Conservation (phyloP, 2,888 invertebrate genomes). For the Mamestra brassicae region DNA sequence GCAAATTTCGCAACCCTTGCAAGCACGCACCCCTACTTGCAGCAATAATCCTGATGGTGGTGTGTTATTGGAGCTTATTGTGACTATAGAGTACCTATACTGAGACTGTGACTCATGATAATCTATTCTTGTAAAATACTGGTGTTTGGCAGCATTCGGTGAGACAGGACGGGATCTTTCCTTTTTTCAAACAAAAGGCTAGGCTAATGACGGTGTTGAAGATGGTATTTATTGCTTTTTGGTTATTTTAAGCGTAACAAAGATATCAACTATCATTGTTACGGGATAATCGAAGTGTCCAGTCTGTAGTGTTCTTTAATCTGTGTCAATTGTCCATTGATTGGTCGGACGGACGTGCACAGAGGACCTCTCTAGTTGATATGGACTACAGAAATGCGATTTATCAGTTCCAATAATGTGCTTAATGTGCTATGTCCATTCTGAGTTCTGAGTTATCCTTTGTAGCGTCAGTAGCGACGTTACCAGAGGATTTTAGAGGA, state of each 20-base stretch:
- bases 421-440: background rate
- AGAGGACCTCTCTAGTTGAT: background rate
- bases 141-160: too few species aligned
- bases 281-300: background rate
- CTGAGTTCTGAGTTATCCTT: background rate
- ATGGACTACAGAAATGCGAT: constrained; percentile 8
- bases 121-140: too few species aligned
- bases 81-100: too few species aligned
- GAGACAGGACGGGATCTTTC: background rate
- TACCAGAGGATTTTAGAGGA: background rate
- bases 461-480: too few species aligned
- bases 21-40: too few species aligned
- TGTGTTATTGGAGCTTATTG: too few species aligned
- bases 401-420: constrained; percentile 12
- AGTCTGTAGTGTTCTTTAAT: background rate
- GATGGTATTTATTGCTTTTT: constrained; percentile 26
- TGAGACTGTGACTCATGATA: too few species aligned
- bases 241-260: constrained; percentile 2
- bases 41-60: too few species aligned
- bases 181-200: background rate
- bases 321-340: background rate
- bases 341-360: background rate
- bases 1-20: too few species aligned
- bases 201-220: constrained; percentile 18
- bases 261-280: background rate